Base-by-base conservation (phyloP, 2,113 vertebrate species). In the Pimephales promelas region DNA sequence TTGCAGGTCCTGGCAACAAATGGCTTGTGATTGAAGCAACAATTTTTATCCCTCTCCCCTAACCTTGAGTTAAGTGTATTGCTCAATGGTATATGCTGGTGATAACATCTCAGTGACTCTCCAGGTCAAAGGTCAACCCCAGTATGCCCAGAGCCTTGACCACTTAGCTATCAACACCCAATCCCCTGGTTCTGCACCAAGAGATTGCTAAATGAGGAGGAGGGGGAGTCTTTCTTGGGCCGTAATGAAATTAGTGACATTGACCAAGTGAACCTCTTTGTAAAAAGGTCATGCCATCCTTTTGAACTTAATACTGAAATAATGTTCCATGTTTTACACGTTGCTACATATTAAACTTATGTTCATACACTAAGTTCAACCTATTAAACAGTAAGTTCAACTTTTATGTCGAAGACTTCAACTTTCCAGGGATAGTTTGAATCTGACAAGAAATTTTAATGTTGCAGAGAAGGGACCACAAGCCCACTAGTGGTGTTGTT, bases 401-500 rank as follows among this genome's bases (percentile, higher is more conserved):
- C 47, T 10, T 4, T 40, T 56, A 40, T 40, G 11, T 22, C 26
- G 40, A 24, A 72, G 22, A n/a, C 22, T 1, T 64, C 8, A 79
- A 18, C 57, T 64, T 64, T 28, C 8, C 24, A 31, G 10, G 2
- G 10, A 66, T 34, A 31, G 10, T 14, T 79, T 0, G 10, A 14
- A 20, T 80, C 18, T 80, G 26, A 20, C 43, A 49, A 26, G 76
- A 62, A 22, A 40, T 64, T 79, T 61, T 28, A 5, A 7, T 49
- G 43, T 31, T 49, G 18, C 36, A 79, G 59, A 20, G 4, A 22
- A 52, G 43, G 31, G 49, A 62, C 79, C 78, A 28, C 57, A 22
- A 36, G 57, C 36, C 68, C 68, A 49, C 57, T 28, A 75, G 78
- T 73, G 26, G 57, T 22, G 36, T 72, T 57, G 49, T 43, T 84